phyloP scores from a whole-genome alignment of 2,888 invertebrate species.

The Balanococcus diminutus region DNA sequence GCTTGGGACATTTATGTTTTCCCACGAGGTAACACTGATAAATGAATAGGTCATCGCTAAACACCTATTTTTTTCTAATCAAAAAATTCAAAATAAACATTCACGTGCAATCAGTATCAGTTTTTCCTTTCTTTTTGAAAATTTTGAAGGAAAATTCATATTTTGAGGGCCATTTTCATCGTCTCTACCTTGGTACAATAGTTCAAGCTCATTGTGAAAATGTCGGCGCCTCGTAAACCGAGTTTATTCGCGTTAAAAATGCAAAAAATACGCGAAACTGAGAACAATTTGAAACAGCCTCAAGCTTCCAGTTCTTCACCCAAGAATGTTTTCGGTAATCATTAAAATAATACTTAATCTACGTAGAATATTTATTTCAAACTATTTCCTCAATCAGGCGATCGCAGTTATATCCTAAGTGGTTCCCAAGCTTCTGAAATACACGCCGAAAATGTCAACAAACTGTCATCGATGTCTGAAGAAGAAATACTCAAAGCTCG shows the following conservation, averaged over 20 bases:
- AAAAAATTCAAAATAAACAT: background rate
- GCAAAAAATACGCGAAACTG: constrained; percentile 61
- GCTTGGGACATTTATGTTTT: no score
- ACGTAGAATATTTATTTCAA: background rate
- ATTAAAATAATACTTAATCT: background rate
- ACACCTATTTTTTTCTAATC: background rate
- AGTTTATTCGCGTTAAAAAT: constrained; percentile 66
- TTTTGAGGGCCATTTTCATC: background rate
- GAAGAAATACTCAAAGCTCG: constrained; percentile 78
- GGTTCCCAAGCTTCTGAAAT: constrained; percentile 65
- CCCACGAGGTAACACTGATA: background rate
- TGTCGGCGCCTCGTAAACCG: constrained; percentile 60
- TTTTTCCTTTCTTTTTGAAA: background rate
- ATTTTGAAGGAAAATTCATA: background rate
- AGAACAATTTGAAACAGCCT: constrained; percentile 40
- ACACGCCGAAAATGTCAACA: constrained; percentile 75
- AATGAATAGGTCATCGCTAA: background rate
- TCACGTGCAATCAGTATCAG: background rate
- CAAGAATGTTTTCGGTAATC: constrained; percentile 5
- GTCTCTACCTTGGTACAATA: background rate
- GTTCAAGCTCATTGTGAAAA: background rate
- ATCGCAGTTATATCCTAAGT: constrained; percentile 59
- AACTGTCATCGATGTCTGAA: constrained; percentile 72
- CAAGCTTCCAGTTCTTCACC: background rate
- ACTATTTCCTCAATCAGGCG: constrained; percentile 56